These are phyloP conservation scores for Engraulis encrasicolus DNA, from an alignment of 2,113 vertebrate species.

Conservation along the genomic window DNA sequence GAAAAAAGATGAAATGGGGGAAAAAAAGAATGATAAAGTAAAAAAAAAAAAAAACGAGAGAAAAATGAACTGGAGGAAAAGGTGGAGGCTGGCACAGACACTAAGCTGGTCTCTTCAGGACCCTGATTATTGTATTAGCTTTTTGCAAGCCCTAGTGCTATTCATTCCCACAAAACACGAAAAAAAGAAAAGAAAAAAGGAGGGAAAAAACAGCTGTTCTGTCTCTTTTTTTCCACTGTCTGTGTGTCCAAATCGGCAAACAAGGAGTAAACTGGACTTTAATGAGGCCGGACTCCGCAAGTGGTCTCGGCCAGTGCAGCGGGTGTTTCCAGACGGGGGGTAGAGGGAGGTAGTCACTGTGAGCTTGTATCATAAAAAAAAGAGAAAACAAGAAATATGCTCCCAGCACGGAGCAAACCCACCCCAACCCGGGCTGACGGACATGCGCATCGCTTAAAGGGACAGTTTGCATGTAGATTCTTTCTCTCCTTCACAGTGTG, in stretches of 20 bases:
- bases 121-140: constrained; percentile 64
- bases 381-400: constrained; percentile 59
- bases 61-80: background rate
- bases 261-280: constrained; percentile 53
- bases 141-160: constrained; percentile 56
- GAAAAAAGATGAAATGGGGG: background rate
- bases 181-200: too few relatives aligned
- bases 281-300: constrained; percentile 64
- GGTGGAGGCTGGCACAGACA: constrained; percentile 9
- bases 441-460: constrained; percentile 40
- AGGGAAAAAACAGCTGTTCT: constrained; percentile 51
- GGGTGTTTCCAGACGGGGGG: too few relatives aligned
- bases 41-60: background rate
- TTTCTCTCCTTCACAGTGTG: constrained; percentile 42
- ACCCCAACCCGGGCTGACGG: constrained; percentile 46
- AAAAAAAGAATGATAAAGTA: background rate
- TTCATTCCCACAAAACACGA: constrained; percentile 48
- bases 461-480: constrained; percentile 38
- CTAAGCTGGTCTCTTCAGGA: constrained; percentile 46
- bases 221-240: constrained; percentile 33
- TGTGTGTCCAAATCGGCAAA: too few relatives aligned
- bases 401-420: constrained; percentile 39
- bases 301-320: constrained; percentile 47
- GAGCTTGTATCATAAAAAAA: too few relatives aligned
- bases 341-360: too few relatives aligned